Percentiles rank a stretch among this genome's conserved stretches.
Evolutionary conservation across 2,113 vertebrate genomes (phyloP).

Genomic region (Lota lota): DNA sequence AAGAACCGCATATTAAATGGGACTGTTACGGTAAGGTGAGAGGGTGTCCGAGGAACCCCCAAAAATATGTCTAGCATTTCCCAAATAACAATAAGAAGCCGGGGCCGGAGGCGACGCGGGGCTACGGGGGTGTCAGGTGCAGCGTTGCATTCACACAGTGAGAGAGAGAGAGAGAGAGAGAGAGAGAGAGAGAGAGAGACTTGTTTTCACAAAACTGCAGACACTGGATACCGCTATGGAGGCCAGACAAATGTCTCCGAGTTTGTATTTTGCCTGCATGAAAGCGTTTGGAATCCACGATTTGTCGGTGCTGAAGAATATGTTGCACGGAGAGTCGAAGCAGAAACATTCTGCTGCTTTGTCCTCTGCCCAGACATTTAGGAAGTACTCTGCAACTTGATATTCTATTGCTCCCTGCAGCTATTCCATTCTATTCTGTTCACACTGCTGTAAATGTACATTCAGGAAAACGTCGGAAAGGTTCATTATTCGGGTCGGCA

Average conservation of each 20-base stretch:
- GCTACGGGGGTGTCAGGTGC: conserved; percentile 36
- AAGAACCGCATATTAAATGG: conserved; percentile 52
- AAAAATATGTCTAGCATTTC: conserved; percentile 59
- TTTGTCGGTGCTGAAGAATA: conserved; percentile 4
- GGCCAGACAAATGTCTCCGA: conserved; percentile 25
- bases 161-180: neutral
- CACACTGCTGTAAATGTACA: neutral
- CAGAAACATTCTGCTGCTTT: neutral
- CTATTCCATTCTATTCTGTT: too few relatives aligned
- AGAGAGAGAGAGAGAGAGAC: conserved; percentile 26
- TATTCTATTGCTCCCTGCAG: too few relatives aligned
- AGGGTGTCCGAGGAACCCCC: conserved; percentile 43
- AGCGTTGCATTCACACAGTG: conserved; percentile 26
- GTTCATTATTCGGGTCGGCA: too few relatives aligned
- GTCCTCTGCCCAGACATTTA: neutral
- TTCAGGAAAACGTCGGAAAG: too few relatives aligned
- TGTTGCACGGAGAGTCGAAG: conserved; percentile 21
- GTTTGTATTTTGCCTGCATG: conserved; percentile 30
- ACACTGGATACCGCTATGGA: conserved; percentile 9
- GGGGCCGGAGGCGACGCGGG: conserved; percentile 1
- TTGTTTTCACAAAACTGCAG: conserved; percentile 27
- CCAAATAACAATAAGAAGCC: conserved; percentile 47
- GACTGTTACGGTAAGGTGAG: conserved; percentile 64
- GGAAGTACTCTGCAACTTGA: neutral
- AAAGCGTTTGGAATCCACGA: conserved; percentile 2